Percentiles rank a stretch among this genome's conserved stretches.
phyloP scores from a whole-genome alignment of 92 coral and sea anemone species.

The Muricea muricata region DNA sequence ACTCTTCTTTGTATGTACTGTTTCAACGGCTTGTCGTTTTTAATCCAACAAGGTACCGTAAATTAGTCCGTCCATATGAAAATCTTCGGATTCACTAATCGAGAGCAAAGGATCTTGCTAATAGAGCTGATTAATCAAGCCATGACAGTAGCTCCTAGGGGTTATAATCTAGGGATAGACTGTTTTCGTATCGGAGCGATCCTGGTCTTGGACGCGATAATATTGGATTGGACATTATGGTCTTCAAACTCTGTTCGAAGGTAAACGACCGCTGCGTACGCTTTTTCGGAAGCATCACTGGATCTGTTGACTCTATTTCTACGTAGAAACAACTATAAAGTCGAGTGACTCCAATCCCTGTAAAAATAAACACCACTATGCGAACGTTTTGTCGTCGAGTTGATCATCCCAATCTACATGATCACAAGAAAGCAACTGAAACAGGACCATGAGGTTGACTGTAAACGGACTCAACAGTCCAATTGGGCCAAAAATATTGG shows the following conservation, averaged over 20 bases:
- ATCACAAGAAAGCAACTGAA: slow-evolving; percentile 45
- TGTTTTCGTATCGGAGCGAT: slow-evolving; percentile 34
- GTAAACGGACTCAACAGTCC: slow-evolving; percentile 63
- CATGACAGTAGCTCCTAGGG: slow-evolving; percentile 11
- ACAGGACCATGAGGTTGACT: slow-evolving; percentile 46
- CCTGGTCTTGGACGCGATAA: slow-evolving; percentile 20
- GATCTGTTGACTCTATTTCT: neutral
- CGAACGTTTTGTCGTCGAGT: neutral
- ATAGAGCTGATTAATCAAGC: slow-evolving; percentile 14
- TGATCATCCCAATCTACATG: slow-evolving; percentile 43
- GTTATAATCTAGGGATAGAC: slow-evolving; percentile 45
- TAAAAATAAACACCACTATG: neutral
- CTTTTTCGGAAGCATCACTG: slow-evolving; percentile 18
- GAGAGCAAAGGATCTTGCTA: neutral
- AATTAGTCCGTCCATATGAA: slow-evolving; percentile 22
- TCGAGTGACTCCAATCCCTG: neutral
- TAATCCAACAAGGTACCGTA: slow-evolving; percentile 13
- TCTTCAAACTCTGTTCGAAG: slow-evolving; percentile 35
- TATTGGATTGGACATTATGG: neutral
- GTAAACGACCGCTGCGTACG: slow-evolving; percentile 35
- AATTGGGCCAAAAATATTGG: slow-evolving; percentile 67
- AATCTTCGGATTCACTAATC: neutral
- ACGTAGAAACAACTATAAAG: neutral
- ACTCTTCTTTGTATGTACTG: slow-evolving; percentile 2
- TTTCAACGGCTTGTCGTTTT: neutral